phyloP scores from a whole-genome alignment of 2,113 vertebrate species.

The Toxostoma redivivum region DNA sequence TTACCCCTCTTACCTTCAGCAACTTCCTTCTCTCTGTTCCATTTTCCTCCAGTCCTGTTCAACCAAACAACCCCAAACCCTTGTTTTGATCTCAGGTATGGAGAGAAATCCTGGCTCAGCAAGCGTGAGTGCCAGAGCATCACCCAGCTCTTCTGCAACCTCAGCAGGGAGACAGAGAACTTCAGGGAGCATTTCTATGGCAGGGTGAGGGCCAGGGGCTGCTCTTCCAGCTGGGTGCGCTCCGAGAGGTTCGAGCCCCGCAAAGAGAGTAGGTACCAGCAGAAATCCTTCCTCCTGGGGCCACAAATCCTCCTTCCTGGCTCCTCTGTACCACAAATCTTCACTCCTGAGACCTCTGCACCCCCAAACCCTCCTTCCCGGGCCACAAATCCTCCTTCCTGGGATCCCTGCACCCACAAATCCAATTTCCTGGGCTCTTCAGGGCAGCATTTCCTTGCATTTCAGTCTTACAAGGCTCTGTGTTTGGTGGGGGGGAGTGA shows the following conservation, averaged over 20 bases:
- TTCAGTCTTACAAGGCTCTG: background rate
- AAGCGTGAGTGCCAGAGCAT: constrained; percentile 69
- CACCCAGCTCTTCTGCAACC: constrained; percentile 65
- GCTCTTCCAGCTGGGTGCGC: background rate
- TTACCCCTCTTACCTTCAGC: background rate
- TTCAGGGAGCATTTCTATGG: constrained; percentile 52
- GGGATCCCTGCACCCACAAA: too few relatives aligned
- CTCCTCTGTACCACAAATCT: too few relatives aligned
- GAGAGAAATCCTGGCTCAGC: constrained; percentile 60
- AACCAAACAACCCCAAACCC: background rate
- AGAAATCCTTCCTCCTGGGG: too few relatives aligned
- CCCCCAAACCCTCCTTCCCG: too few relatives aligned
- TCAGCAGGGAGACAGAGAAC: constrained; percentile 61
- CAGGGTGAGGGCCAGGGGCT: constrained; percentile 46
- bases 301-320: too few relatives aligned
- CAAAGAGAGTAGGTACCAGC: constrained; percentile 62
- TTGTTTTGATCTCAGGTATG: constrained; percentile 60
- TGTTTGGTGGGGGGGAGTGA: background rate
- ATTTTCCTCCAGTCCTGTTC: background rate
- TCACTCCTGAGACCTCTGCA: too few relatives aligned
- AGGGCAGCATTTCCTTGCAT: background rate
- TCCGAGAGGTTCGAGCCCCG: constrained; percentile 54
- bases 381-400: too few relatives aligned
- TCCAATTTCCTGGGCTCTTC: background rate
- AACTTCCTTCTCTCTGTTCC: background rate